Base-by-base conservation (phyloP, 1,140 invertebrate species). In the Delia radicum region DNA sequence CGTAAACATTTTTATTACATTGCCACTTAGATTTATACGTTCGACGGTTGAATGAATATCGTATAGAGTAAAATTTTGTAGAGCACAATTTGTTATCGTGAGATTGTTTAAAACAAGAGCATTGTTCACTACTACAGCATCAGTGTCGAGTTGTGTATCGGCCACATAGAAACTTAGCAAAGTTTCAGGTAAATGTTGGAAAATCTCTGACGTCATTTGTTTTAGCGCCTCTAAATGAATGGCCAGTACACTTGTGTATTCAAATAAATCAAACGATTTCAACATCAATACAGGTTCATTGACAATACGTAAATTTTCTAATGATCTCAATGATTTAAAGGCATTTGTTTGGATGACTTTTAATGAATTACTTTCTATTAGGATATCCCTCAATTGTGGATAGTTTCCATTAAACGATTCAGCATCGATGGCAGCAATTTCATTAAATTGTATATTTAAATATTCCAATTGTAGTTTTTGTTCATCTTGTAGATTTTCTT, bases 11-110 rank as follows among this genome's bases (percentile, higher is more conserved):
- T n/a, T 31, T 33, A 84, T 55, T 2, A 76, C 78, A 74, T 84
- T 84, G 13, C 74, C 75, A 33, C 81, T 82, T 7, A 84, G 74
- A 72, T 84, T 81, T 0, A 84, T 2, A 76, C 63, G 7, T 37
- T 33, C 31, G 21, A 73, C 55, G 75, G 67, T 73, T n/a, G 48
- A 13, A 79, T 13, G 21, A 0, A 73, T 33, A 42, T 79, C 76
- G 74, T 48, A 31, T 31, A 82, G 21, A 0, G 21, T 61, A 28
- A 77, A 73, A 8, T 33, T 28, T 46, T 42, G 21, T 26, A 84
- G 77, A 3, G 67, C 55, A 2, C 83, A 84, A 21, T 79, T 65
- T 0, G 75, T 75, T 3, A 84, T 61, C 13, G 67, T 79, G 2
- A 85, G 27, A 48, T 81, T 79, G 0, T 75, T 6, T 24, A 84